Evolutionary conservation across 2,888 invertebrate genomes (phyloP), one percentile per base, ranked within the genome.

Genomic region (Eulithis testata): DNA sequence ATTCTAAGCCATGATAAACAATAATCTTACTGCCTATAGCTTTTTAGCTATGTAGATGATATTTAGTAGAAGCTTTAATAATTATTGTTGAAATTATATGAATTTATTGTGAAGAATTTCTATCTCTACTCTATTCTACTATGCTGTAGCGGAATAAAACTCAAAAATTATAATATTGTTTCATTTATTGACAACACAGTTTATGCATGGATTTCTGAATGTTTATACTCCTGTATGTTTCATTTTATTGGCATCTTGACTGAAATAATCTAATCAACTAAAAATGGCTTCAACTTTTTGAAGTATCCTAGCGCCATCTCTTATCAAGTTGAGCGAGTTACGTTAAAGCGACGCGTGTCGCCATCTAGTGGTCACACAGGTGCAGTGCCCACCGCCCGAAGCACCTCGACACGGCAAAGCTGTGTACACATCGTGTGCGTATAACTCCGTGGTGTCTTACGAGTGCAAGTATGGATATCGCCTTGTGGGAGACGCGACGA

Each of bases 401-500:
- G 97, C 97, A 81, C 99, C 99, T 0, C 94, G 96, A 56, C 97
- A 98, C 86, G 99, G 99, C 53, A 97, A 97, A 80, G 98, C 98
- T 63, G 96, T 98, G 73, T 99, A 97, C 89, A 97, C 97, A 0
- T 97, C 98, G 50, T 96, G 97, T 82, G 97, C 98, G 1, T 99
- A 98, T 94, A 98, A 99, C 86, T 98, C 99, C 0, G 96, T 98
- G 67, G 98, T 99, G 27, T 97, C 97, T 57, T 99, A 99, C 90
- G 98, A 98, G 83, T 99, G 99, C 94, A 97, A 97, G 81, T 97
- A 98, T 81, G 99, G 99, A 9, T 99, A 96, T 91, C 96, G 97
- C 67, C 94, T 99, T 68, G 95, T 97, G 8, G 99, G 99, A 0
- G 97, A 98, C 71, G 95, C 96, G 11, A 98, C 98, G 2, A 94